Evolutionary conservation across 2,113 vertebrate genomes (phyloP).

Genomic region (Lonchura striata): DNA sequence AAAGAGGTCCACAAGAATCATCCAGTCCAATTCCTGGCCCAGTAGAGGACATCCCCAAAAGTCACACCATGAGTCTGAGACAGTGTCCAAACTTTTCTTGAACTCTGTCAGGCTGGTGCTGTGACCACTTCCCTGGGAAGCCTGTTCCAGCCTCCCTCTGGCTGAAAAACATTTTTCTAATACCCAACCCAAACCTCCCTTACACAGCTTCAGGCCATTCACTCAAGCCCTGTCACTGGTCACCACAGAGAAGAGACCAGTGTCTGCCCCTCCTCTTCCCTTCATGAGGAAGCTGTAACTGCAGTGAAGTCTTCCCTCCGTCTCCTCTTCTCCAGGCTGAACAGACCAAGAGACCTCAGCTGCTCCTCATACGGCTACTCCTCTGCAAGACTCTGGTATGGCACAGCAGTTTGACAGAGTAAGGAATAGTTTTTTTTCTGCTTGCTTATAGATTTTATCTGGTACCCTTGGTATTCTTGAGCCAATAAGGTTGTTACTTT

Average conservation of each 20-base stretch:
- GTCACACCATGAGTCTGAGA: neutral
- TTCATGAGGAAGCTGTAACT: fast-evolving
- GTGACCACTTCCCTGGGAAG: neutral
- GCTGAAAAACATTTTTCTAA: fast-evolving
- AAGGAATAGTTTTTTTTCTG: neutral
- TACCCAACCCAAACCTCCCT: neutral
- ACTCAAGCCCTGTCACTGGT: neutral
- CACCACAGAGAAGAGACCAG: neutral
- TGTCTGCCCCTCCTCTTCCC: no score
- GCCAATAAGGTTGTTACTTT: neutral
- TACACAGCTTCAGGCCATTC: neutral
- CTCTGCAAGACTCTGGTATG: neutral
- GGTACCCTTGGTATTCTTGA: neutral
- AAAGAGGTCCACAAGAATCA: neutral
- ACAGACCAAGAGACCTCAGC: neutral
- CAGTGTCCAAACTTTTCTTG: neutral
- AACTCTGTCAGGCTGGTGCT: neutral
- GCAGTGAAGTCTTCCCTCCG: neutral
- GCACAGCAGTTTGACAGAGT: neutral
- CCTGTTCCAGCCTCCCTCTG: fast-evolving
- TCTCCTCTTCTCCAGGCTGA: neutral
- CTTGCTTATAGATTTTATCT: neutral
- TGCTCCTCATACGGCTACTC: fast-evolving
- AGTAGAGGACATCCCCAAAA: neutral
- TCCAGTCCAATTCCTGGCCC: no score